Conservation (phyloP, 2,797 vertebrate species). For the Darevskia nairensis region DNA sequence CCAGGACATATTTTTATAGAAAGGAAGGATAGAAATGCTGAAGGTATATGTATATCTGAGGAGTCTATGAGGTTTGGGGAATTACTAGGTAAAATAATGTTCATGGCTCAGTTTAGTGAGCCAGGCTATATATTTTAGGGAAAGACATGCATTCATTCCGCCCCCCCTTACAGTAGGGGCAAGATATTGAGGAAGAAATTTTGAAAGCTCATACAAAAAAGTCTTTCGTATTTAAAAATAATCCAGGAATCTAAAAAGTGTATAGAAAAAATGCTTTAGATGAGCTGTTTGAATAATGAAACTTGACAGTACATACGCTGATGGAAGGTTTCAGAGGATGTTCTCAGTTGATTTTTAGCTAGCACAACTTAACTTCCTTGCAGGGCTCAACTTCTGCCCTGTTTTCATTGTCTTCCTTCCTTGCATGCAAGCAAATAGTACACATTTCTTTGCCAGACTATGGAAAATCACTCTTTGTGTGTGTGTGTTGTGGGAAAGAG, state of each 20-base stretch:
- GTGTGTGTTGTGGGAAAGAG: not conserved
- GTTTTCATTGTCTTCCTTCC: not conserved
- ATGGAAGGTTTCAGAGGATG: not conserved
- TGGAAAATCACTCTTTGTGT: too few species aligned
- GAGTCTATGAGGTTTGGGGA: not conserved
- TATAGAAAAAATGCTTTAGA: not conserved
- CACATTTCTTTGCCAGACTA: not conserved
- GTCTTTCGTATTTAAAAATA: not conserved
- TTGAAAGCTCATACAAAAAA: not conserved
- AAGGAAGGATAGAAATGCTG: not conserved
- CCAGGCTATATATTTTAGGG: not conserved
- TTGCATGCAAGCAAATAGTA: not conserved
- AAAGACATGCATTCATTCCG: not conserved
- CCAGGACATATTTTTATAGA: not conserved
- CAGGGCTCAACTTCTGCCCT: not conserved
- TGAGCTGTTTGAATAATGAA: not conserved
- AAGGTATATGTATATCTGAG: not conserved
- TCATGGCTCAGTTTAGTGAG: not conserved
- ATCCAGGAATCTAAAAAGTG: not conserved
- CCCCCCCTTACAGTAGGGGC: not conserved
- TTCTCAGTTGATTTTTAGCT: not conserved
- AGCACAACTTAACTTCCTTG: not conserved
- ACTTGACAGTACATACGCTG: not conserved
- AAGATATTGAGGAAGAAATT: not conserved
- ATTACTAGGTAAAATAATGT: not conserved